Evolutionary conservation across 2,888 invertebrate genomes (phyloP), one percentile per base, ranked within the genome.

Genomic region (Archips xylosteana): DNA sequence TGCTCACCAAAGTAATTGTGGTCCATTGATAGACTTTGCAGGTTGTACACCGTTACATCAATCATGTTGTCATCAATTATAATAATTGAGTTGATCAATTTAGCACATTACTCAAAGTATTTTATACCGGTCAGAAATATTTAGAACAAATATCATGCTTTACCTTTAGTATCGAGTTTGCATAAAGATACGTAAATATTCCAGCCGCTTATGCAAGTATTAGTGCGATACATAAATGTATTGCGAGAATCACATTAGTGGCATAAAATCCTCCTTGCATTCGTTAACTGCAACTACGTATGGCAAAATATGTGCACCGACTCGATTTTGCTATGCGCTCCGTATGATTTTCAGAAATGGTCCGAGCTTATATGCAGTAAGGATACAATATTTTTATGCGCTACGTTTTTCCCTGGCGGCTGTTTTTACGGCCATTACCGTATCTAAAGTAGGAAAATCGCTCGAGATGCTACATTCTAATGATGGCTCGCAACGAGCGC

Each of bases 321-420:
- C 91, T 88, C 78, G 91, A 86, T 89, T 84, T 83, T 85, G 87
- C 88, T 85, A 85, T 86, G 82, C 88, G 89, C 91, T 89, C 93
- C 93, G 94, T 93, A 93, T 94, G 94, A 94, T 94, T 94, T 93
- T 94, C 94, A 94, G 94, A 94, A 94, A 92, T 91, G 94, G 92
- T 88, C 83, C 86, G 84, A 83, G 87, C 88, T 86, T 92, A 94
- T 92, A 91, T 83, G 87, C 87, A 87, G 86, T 86, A 89, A 88
- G 92, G 90, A 92, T 93, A 90, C 93, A 93, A 94, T 94, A 94
- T 94, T 94, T 94, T 93, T 94, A 94, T 94, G 89, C 90, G 77
- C 83, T 85, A 64, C 85, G 91, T 94, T 93, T 94, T 94, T 92
- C 90, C 89, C 89, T 82, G 82, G 87, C 77, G 76, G 85, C 78